Evolutionary conservation across 2,797 vertebrate genomes (phyloP).

Genomic region (Sebastes jordani): DNA sequence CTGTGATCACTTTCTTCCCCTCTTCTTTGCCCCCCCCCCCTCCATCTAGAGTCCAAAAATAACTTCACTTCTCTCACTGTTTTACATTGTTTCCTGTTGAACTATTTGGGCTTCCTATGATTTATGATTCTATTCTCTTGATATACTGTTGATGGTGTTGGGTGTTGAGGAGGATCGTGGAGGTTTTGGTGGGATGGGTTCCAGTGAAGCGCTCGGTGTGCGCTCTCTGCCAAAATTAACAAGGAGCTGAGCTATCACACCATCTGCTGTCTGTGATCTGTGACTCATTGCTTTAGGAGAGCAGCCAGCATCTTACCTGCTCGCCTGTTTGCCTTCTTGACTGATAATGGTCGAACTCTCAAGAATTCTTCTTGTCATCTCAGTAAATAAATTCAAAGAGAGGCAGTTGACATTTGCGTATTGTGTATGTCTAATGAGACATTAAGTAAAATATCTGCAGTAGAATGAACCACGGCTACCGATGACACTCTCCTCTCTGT

Average conservation of each 20-base stretch:
- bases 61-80: background rate
- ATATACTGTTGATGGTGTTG: constrained; percentile 43
- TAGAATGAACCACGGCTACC: background rate
- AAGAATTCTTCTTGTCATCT: constrained; percentile 8
- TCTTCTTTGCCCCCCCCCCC: background rate
- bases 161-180: constrained; percentile 15
- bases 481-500: too few relatives aligned
- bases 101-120: constrained; percentile 49
- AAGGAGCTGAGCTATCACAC: constrained; percentile 73
- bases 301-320: constrained; percentile 63
- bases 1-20: background rate
- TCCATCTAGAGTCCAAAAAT: constrained; percentile 13
- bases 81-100: constrained; percentile 44
- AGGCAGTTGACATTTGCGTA: background rate
- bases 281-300: constrained; percentile 68
- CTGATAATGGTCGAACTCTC: constrained; percentile 25
- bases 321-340: constrained; percentile 15
- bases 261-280: constrained; percentile 72
- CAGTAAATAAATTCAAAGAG: constrained; percentile 10
- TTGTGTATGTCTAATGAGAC: background rate
- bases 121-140: constrained; percentile 57
- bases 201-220: constrained; percentile 47
- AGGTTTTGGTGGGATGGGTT: constrained; percentile 51
- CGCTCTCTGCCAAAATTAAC: constrained; percentile 78
- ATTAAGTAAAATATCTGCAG: background rate